Evolutionary conservation across 2,113 vertebrate species (phyloP).

Genomic region (Odocoileus virginianus): DNA sequence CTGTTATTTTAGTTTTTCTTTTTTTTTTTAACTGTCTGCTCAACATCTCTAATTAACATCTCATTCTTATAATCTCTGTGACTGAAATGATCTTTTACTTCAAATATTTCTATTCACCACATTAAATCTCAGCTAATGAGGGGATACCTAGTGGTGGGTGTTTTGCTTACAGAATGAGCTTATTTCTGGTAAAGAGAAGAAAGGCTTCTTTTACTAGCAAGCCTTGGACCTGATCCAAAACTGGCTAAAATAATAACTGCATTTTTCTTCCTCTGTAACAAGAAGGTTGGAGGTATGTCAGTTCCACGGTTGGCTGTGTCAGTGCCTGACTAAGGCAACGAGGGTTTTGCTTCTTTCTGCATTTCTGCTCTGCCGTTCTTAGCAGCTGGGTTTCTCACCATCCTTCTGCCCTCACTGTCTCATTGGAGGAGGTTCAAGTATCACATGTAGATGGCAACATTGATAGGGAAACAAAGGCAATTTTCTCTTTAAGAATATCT

Average conservation of each 20-base stretch:
- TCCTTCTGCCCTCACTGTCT: background rate
- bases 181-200: constrained; percentile 8
- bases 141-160: background rate
- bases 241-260: background rate
- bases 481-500: background rate
- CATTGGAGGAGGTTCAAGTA: background rate
- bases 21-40: background rate
- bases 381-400: background rate
- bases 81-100: background rate
- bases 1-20: background rate
- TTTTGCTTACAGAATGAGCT: constrained; percentile 25
- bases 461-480: background rate
- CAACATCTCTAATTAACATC: constrained; percentile 24
- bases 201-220: background rate
- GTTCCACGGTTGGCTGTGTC: background rate
- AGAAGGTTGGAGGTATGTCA: background rate
- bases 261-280: background rate
- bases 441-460: background rate
- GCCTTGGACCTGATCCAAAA: background rate
- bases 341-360: background rate
- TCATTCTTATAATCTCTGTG: constrained; percentile 30
- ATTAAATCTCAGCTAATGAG: constrained; percentile 14
- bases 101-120: background rate
- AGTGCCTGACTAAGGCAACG: background rate
- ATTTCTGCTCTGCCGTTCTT: background rate